Conservation (phyloP, 2,797 vertebrate species). For the Aulostomus chinensis region DNA sequence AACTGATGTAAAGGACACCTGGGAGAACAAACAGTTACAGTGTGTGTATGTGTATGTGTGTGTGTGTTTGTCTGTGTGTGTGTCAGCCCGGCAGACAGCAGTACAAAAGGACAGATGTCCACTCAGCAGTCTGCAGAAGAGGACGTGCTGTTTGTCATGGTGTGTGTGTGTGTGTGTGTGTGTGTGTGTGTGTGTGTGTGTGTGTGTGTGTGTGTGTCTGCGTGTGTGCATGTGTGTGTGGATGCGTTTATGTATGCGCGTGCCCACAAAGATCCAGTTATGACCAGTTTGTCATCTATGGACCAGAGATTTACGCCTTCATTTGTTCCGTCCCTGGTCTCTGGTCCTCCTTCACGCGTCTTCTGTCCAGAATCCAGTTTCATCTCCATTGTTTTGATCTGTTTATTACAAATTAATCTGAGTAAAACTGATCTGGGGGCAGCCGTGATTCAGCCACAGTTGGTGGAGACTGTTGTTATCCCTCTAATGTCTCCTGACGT, state of each 20-base stretch:
- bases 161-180: slow-evolving; percentile 8
- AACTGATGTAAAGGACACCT: slow-evolving; percentile 6
- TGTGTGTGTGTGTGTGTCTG: slow-evolving; percentile 14
- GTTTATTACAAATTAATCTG: too few relatives aligned
- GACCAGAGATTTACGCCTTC: not conserved
- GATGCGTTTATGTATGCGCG: slow-evolving; percentile 9
- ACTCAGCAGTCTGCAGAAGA: slow-evolving; percentile 58
- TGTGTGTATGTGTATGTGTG: slow-evolving; percentile 2
- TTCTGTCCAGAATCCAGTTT: too few relatives aligned
- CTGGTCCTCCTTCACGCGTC: too few relatives aligned
- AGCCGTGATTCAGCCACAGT: too few relatives aligned
- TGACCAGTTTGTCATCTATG: slow-evolving; percentile 11
- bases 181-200: slow-evolving; percentile 14
- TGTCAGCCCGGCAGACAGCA: slow-evolving; percentile 14
- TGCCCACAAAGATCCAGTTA: slow-evolving; percentile 4
- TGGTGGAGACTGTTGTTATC: too few relatives aligned
- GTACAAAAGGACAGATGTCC: slow-evolving; percentile 63
- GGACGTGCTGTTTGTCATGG: slow-evolving; percentile 28
- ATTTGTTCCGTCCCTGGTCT: not conserved
- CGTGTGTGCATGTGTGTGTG: slow-evolving; percentile 9
- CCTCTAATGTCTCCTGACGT: too few relatives aligned
- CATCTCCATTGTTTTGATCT: too few relatives aligned
- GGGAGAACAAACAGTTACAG: not conserved
- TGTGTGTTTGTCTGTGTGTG: slow-evolving; percentile 1
- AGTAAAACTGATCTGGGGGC: too few relatives aligned